Conservation (phyloP, 2,888 invertebrate species). For the Galeopsomyia nigrocyanea region DNA sequence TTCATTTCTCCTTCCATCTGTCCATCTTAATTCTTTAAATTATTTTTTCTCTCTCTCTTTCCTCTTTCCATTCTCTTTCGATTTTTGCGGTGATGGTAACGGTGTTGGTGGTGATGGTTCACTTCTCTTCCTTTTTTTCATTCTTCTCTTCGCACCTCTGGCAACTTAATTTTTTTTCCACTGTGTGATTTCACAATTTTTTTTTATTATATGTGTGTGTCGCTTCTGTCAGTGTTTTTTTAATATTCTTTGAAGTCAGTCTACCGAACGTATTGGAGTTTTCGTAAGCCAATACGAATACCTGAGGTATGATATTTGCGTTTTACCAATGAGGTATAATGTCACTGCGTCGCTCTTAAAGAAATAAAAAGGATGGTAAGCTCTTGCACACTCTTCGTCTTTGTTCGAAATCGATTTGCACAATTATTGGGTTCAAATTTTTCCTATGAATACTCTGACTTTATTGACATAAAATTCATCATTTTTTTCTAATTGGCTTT, state of each 20-base stretch:
- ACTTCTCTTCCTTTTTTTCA: neutral
- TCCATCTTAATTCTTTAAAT: neutral
- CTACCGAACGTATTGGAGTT: neutral
- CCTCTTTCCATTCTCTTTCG: constrained; percentile 1
- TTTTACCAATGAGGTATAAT: neutral
- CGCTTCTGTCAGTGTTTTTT: neutral
- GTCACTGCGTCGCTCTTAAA: neutral
- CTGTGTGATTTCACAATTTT: neutral
- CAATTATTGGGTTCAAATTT: constrained; percentile 5
- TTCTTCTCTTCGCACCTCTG: too few species aligned
- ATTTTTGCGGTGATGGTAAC: constrained; percentile 3
- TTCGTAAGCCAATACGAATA: neutral
- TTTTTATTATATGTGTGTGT: neutral
- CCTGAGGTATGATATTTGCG: too few species aligned
- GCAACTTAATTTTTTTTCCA: neutral
- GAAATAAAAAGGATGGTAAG: constrained; percentile 17
- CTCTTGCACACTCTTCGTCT: neutral
- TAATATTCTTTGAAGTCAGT: constrained; percentile 3
- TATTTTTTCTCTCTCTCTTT: constrained; percentile 1
- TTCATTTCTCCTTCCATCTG: neutral
- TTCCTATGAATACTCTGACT: neutral
- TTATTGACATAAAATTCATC: constrained; percentile 2
- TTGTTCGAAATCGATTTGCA: constrained; percentile 13
- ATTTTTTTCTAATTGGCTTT: constrained; percentile 7
- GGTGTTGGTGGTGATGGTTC: constrained; percentile 3